A percentile compares a stretch with the other conserved stretches of the same genome.
Conservation (phyloP, 2,113 vertebrate species). For the Falcunculus frontatus region DNA sequence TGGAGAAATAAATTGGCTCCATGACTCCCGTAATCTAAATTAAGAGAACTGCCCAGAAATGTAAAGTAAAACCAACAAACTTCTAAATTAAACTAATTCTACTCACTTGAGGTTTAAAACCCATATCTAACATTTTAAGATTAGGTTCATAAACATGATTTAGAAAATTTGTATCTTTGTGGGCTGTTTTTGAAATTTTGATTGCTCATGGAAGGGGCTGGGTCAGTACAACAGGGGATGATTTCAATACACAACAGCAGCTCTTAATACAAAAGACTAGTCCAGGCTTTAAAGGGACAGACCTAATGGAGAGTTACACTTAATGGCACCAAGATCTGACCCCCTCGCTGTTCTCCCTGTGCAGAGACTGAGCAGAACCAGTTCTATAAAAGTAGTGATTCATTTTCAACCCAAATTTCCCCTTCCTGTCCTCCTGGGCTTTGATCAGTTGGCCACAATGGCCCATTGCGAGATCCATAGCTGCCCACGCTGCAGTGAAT, state of each 20-base stretch:
- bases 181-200: neutral
- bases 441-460: neutral
- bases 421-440: neutral
- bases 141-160: neutral
- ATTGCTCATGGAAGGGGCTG: neutral
- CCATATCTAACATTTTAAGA: neutral
- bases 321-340: neutral
- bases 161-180: neutral
- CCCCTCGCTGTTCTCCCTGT: fast-evolving
- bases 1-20: neutral
- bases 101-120: neutral
- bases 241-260: neutral
- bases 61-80: too few relatives aligned
- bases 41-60: neutral
- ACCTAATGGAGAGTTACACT: neutral
- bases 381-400: neutral
- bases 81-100: neutral
- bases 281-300: neutral
- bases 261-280: neutral
- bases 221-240: neutral
- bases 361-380: neutral
- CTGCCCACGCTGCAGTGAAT: neutral
- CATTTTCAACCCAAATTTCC: neutral
- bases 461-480: neutral
- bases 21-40: neutral